Base-by-base conservation (phyloP, 64 coral and sea anemone genomes). In the Dendrophyllia cribrosa region DNA sequence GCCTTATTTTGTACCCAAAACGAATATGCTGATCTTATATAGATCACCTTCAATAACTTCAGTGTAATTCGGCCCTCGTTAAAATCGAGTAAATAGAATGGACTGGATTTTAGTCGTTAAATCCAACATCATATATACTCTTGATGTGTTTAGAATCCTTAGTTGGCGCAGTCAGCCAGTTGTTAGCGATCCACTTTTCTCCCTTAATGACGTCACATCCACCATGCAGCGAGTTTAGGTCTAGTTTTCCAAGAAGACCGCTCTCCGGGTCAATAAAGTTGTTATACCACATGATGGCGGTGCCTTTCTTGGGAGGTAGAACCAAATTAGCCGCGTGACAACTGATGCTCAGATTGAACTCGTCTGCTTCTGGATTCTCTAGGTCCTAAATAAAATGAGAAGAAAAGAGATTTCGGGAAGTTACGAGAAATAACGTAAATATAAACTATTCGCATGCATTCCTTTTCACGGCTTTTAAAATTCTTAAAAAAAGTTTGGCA, bases 131-230 rank as follows among this genome's bases (percentile, higher is more conserved):
- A 79, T 87, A 93, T 14, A 75, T 63, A 77, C 95, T 97, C 48
- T 91, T 97, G 7, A 94, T 43, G 48, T 97, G 92, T 21, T 50
- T 92, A 7, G 68, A 76, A n/a, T 82, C 17, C 66, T 83, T 49
- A 7, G 72, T 89, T 10, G 94, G 94, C 0, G 88, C 82, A 14
- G 87, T 96, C 19, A 96, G 74, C 94, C 94, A 96, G 43, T 82
- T 87, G 9, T 88, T 96, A 25, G 91, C 91, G 9, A 96, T 96
- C 94, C 94, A 96, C 74, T 96, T 96, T 4, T 89, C 88, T 22
- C 94, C 94, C 68, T 93, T 78, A 26, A 83, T 67, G 48, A 91
- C 89, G 44, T 91, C 79, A 68, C 89, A 91, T 13, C 89, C 89
- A 20, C 89, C 89, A 81, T 91, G 89, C 10, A 91, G 9, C 20